Base-by-base conservation (phyloP, 1,140 invertebrate species). In the Zaprionus vittiger region DNA sequence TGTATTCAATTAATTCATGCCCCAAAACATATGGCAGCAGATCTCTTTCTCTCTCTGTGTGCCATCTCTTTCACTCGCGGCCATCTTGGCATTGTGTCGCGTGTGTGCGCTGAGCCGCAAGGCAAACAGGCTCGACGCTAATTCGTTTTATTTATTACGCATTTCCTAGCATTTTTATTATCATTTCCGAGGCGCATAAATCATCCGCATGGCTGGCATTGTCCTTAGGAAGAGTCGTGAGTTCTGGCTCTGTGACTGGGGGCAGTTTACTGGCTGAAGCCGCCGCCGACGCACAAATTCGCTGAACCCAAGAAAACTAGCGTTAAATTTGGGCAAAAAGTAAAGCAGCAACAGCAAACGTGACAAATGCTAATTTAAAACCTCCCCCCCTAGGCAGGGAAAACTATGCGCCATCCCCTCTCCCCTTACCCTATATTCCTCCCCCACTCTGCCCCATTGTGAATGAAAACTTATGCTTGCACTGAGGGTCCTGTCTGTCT, bases 331-430 rank as follows among this genome's bases (percentile, higher is more conserved):
- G 64, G 26, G 20, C 65, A 69, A 62, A 69, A 72, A 47, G 41
- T 24, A 64, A 65, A 72, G 54, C 55, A 84, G 41, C 38, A 41
- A 41, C 69, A 86, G 77, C 79, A 81, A 86, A 82, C 80, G 83
- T 91, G 83, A 91, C 83, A 91, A 91, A 91, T 91, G 82, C 87
- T 91, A 91, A 91, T 87, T 91, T 91, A 83, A 91, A 87, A 81
- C 87, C 87, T 86, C 87, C 87, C 73, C 38, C n/a, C 3, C 31
- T 67, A 80, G 61, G 14, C 11, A 5, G 20, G 22, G 72, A 47
- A 37, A 52, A 63, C 60, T 62, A 49, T 49, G 44, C 17, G n/a
- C 49, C 24, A 28, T 26, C 26, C 26, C 11, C 31, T 22, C 47
- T 12, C 6, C 2, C 9, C 47, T 12, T 22, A 14, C 47, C 11